phyloP scores from a whole-genome alignment of 1,140 invertebrate genomes.

The Eupristina koningsbergeri region DNA sequence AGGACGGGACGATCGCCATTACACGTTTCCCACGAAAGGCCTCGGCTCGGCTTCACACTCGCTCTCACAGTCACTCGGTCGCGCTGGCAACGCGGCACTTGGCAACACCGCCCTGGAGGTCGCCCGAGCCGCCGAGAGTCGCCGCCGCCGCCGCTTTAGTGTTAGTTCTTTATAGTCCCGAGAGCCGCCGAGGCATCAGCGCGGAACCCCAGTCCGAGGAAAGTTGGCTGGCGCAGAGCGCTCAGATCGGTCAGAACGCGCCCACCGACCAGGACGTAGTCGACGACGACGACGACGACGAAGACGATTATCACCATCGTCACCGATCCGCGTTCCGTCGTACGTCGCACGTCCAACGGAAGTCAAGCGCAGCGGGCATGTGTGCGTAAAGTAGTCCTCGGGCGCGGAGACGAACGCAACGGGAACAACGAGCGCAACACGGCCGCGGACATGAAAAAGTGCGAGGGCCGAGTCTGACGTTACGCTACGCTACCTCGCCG shows the following conservation, averaged over 20 bases:
- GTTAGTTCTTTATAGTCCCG: not conserved
- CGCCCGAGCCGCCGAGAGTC: not conserved
- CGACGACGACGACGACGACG: not conserved
- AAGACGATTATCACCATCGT: not conserved
- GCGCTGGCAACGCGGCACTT: conserved; percentile 25
- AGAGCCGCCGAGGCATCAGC: not conserved
- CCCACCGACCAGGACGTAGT: not conserved
- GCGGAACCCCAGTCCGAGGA: conserved; percentile 9
- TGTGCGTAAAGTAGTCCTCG: not conserved
- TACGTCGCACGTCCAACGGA: not conserved
- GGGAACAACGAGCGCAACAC: too few relatives aligned
- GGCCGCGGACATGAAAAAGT: conserved; percentile 39
- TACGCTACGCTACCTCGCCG: not conserved
- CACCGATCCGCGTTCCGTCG: not conserved
- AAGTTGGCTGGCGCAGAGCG: conserved; percentile 9
- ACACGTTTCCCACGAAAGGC: not conserved
- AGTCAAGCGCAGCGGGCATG: not conserved
- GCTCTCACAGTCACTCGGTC: not conserved
- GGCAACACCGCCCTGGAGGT: conserved; percentile 34
- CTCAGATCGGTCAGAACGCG: conserved; percentile 1
- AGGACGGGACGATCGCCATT: conserved; percentile 12
- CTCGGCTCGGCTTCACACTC: not conserved
- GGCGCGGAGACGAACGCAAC: not conserved
- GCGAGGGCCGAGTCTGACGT: conserved; percentile 30
- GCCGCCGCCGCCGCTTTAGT: not conserved